Base-by-base conservation (phyloP, 2,888 invertebrate genomes). In the Heliothis peltigera region DNA sequence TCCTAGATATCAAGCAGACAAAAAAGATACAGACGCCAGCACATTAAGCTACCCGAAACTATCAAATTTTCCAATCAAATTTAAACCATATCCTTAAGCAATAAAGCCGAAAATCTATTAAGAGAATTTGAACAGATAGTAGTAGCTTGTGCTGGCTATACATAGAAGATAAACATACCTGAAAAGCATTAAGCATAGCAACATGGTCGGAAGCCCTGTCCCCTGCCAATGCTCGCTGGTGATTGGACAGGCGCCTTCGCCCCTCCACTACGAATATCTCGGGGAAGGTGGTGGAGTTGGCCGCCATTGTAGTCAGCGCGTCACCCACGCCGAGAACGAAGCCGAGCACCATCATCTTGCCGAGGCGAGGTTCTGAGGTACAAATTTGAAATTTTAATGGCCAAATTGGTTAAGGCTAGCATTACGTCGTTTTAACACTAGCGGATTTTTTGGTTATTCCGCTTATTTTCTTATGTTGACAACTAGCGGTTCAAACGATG, bases 321-420 rank as follows among this genome's bases (percentile, higher is more conserved):
- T 99, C 99, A 0, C 98, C 99, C 70, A 98, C 97, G 75, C 97
- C 97, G 83, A 99, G 97, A 61, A 99, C 97, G 76, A 98, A 97
- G n/a, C 98, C 98, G 10, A 99, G 95, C 35, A 99, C 97, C 96
- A 99, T 97, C 98, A 99, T 99, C 94, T 99, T 99, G 18, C 99
- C 99, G 6, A 99, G 95, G 0, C 98, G 96, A 0, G 99, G 99
- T 85, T 99, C 99, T 90, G 84, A 0, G 12, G 32, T 2, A 12
- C 3, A 32, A 32, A 32, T 32, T 10, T 10, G 32, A 12, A 28
- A 28, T 10, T 28, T 28, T 28, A 15, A 12, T 2, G 1, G 4
- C 10, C 32, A 8, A 32, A 32, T 12, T 32, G 1, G 25, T 4
- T 25, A 4, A 25, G 3, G 6, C 6, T 25, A 25, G 25, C n/a